Base-by-base conservation (phyloP, 2,113 vertebrate genomes). In the Corvus moneduloides region DNA sequence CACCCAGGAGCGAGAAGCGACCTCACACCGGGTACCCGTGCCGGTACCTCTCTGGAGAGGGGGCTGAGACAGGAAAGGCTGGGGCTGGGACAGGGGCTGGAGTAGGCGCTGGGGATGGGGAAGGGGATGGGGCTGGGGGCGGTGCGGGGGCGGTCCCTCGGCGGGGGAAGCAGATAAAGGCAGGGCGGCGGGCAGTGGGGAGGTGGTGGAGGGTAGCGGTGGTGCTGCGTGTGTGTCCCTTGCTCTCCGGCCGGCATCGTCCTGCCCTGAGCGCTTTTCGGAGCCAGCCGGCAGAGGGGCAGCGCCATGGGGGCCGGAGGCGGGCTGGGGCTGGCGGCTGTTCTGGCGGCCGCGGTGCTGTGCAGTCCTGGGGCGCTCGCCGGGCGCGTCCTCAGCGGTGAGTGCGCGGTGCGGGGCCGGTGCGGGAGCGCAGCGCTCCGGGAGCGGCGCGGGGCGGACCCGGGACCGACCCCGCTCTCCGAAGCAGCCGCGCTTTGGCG, bases 341-440 rank as follows among this genome's bases (percentile, higher is more conserved):
- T 56, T 12, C 84, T 98, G 97, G 93, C 91, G 32, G 93, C 91
- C 4, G 89, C 90, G 51, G 51, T 93, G 84, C 96, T 98, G 69
- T 97, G 97, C 75, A 91, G 83, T 51, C 55, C 96, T 11, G 87
- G 94, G 64, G 95, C 86, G 48, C 68, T 96, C 27, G 56, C 96
- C 51, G 96, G 97, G 74, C 96, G 98, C 20, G 96, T 98, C 82
- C 96, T 98, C 68, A 98, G 98, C 55, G 98, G 98, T 98, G 96
- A 98, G 98, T 98, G 82, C 44, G 49, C 62, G 35, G 4, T 11
- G 64, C 23, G 67, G 68, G 67, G 28, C 7, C 3, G 7, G 5
- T 13, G 59, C 16, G 56, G 58, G 76, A 32, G 10, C 3, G 12
- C 9, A 4, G 62, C n/a, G 17, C 62, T 48, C 7, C 24, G 16